phyloP scores from a whole-genome alignment of 53 echinoderm and acorn worm genomes.

The Astropecten irregularis region DNA sequence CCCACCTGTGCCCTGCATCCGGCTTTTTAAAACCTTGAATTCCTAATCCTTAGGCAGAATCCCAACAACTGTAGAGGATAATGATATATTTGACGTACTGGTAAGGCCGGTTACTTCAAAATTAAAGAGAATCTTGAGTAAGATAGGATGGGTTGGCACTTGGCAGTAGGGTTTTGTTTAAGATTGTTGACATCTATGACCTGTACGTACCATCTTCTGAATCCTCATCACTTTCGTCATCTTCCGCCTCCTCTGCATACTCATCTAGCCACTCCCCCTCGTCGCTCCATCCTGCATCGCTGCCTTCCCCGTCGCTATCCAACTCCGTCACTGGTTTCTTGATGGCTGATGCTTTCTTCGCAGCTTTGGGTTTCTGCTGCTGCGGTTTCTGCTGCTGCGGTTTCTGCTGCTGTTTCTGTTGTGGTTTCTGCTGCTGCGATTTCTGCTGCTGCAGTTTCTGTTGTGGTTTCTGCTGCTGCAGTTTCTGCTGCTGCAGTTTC shows the following conservation, averaged over 20 bases:
- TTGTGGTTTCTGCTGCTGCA: not conserved
- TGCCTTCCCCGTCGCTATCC: constrained; percentile 46
- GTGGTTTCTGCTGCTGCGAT: not conserved
- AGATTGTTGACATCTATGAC: too few species aligned
- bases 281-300: constrained; percentile 46
- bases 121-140: too few species aligned
- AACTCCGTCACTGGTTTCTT: constrained; percentile 55
- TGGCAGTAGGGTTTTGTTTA: too few species aligned
- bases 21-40: too few species aligned
- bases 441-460: not conserved
- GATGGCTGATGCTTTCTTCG: not conserved
- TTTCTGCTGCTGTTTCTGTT: not conserved
- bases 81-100: too few species aligned
- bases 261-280: constrained; percentile 36
- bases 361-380: not conserved
- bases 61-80: too few species aligned
- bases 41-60: too few species aligned
- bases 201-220: constrained; percentile 20
- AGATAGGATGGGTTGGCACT: too few species aligned
- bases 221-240: constrained; percentile 24
- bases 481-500: not conserved
- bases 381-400: not conserved
- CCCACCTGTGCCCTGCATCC: too few species aligned
- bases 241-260: constrained; percentile 45
- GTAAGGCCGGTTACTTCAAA: too few species aligned